Percentiles rank a stretch among this genome's conserved stretches.
These are phyloP conservation scores for Pogona vitticeps DNA, from an alignment of 2,113 vertebrate genomes.

Conservation along the genomic window DNA sequence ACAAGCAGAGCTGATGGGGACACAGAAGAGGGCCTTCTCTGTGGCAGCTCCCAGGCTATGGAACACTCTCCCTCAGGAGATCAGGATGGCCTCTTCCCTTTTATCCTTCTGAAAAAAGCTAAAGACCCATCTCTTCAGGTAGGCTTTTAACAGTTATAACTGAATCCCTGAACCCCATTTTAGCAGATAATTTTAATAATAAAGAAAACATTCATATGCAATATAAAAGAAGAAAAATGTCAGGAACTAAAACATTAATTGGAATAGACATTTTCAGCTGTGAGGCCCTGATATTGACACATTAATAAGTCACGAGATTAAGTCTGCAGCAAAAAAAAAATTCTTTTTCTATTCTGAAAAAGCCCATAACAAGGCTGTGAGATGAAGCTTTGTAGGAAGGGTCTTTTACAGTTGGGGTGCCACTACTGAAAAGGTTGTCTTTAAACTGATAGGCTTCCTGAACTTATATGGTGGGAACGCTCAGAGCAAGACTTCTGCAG, in stretches of 20 bases:
- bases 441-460: neutral
- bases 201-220: neutral
- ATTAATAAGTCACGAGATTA: neutral
- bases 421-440: neutral
- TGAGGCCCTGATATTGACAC: neutral
- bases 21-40: no score
- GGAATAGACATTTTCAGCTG: neutral
- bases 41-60: no score
- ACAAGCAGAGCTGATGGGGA: no score
- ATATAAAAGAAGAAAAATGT: neutral
- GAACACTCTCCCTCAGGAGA: no score
- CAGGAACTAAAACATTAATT: neutral
- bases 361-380: neutral
- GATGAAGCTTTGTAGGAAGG: neutral
- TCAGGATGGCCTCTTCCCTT: no score
- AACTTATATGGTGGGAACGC: neutral
- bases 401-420: neutral
- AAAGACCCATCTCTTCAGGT: no score
- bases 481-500: neutral
- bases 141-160: no score
- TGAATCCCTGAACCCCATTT: no score
- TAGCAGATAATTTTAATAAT: neutral
- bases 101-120: no score
- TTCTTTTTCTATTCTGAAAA: neutral
- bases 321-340: neutral